A percentile compares a stretch with the other conserved stretches of the same genome.
Conservation (phyloP, 2,113 vertebrate species). For the Corythornis madagascariensis region DNA sequence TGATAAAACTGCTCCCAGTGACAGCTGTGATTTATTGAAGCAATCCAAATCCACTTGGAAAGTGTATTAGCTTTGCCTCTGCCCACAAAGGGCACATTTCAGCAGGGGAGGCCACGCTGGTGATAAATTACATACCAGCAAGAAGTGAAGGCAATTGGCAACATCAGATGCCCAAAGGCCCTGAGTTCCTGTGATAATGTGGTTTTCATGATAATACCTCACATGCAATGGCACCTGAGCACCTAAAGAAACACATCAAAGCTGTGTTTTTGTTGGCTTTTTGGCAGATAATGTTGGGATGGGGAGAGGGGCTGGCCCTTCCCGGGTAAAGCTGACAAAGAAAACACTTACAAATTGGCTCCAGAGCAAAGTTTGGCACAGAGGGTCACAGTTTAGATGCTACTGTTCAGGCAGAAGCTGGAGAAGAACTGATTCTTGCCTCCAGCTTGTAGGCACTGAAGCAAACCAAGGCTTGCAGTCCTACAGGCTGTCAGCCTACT, state of each 20-base stretch:
- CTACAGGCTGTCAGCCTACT: background rate
- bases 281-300: background rate
- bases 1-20: constrained; percentile 75
- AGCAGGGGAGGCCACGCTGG: constrained; percentile 37
- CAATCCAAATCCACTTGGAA: constrained; percentile 80
- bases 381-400: background rate
- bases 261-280: background rate
- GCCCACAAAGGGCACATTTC: constrained; percentile 73
- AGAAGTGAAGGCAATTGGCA: constrained; percentile 72
- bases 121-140: constrained; percentile 77
- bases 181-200: constrained; percentile 64
- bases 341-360: background rate
- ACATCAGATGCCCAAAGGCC: constrained; percentile 68
- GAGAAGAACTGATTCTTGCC: background rate
- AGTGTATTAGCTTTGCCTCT: constrained; percentile 78
- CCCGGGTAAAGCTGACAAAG: background rate
- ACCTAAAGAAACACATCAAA: constrained; percentile 53
- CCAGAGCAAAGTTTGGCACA: background rate
- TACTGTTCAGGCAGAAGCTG: background rate
- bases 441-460: background rate
- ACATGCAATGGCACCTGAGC: constrained; percentile 10
- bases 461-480: background rate
- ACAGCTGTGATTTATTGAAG: constrained; percentile 82
- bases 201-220: constrained; percentile 59
- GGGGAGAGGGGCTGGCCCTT: background rate